Evolutionary conservation across 2,113 vertebrate species (phyloP), one percentile per base, ranked within the genome.

Genomic region (Channa maculata): DNA sequence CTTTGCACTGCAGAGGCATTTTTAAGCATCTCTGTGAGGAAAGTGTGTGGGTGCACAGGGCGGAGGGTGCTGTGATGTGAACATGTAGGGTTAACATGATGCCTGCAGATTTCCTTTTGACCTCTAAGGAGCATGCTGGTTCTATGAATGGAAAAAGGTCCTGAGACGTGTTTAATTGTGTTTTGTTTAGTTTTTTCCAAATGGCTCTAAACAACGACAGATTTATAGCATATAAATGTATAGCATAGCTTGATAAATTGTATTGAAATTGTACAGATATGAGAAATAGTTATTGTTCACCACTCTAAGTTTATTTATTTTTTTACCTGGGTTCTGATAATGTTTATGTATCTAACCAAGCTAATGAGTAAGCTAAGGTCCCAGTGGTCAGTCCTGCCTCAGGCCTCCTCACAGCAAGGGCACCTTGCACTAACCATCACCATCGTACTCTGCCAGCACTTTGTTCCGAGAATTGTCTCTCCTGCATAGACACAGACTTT

Each of bases 371-470:
- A 24, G 24, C 24, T 24, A 24, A 24, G 24, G 54, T 73, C 49
- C 79, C 46, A 10, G 37, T 49, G n/a, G 71, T 71, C 64, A 51
- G 49, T 53, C 73, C 65, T 65, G 52, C 85, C 73, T 76, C 48
- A 39, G 81, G 84, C 77, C 39, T 71, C 50, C 77, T 62, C 50
- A 57, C 67, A 72, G 78, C 71, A 88, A 90, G 80, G 91, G 76
- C 88, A 90, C 84, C 88, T 86, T 83, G 24, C 48, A 65, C 71
- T 62, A 78, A 75, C 71, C 83, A 60, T 60, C 64, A 51, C 6
- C 63, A 9, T 34, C 8, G 58, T 36, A 55, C 46, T 71, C 85
- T 85, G 84, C 83, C 77, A 75, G 79, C 78, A 57, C 73, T 77
- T 80, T 76, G 58, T 53, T 85, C 71, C 68, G 75, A 71, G 77